A percentile compares a stretch with the other conserved stretches of the same genome.
Evolutionary conservation across 1,140 invertebrate genomes (phyloP).

Genomic region (Bombyx mandarina): DNA sequence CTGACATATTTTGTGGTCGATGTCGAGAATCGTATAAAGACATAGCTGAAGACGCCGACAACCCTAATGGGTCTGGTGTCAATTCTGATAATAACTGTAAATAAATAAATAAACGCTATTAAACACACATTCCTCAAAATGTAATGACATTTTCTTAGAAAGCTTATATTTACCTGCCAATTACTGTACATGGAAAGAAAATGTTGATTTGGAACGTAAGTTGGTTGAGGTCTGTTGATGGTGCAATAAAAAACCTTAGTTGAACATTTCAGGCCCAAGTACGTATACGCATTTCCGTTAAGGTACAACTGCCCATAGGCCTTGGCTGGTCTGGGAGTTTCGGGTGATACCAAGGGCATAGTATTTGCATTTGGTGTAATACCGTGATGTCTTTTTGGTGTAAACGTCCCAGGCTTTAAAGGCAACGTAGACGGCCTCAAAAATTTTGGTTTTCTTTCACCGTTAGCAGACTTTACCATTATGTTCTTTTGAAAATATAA

Average conservation of each 20-base stretch:
- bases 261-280: slow-evolving; percentile 90
- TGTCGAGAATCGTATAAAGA: slow-evolving; percentile 83
- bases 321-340: slow-evolving; percentile 90
- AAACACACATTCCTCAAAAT: neutral
- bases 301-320: slow-evolving; percentile 89
- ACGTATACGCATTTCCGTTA: slow-evolving; percentile 94
- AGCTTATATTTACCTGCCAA: slow-evolving; percentile 79
- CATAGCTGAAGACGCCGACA: slow-evolving; percentile 78
- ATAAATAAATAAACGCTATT: slow-evolving; percentile 20
- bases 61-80: slow-evolving; percentile 79
- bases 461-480: slow-evolving; percentile 25
- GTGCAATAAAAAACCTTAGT: slow-evolving; percentile 94
- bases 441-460: slow-evolving; percentile 76
- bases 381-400: slow-evolving; percentile 82
- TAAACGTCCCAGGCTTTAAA: slow-evolving; percentile 85
- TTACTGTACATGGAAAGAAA: slow-evolving; percentile 98
- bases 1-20: slow-evolving; percentile 70
- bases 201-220: slow-evolving; percentile 92
- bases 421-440: slow-evolving; percentile 84
- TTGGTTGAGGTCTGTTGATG: slow-evolving; percentile 92
- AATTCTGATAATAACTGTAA: slow-evolving; percentile 78
- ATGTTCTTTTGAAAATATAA: slow-evolving; percentile 63
- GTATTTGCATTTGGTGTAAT: slow-evolving; percentile 83
- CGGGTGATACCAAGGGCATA: slow-evolving; percentile 86
- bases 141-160: slow-evolving; percentile 2